phyloP scores from a whole-genome alignment of 2,113 vertebrate genomes.

The Oryzias curvinotus region DNA sequence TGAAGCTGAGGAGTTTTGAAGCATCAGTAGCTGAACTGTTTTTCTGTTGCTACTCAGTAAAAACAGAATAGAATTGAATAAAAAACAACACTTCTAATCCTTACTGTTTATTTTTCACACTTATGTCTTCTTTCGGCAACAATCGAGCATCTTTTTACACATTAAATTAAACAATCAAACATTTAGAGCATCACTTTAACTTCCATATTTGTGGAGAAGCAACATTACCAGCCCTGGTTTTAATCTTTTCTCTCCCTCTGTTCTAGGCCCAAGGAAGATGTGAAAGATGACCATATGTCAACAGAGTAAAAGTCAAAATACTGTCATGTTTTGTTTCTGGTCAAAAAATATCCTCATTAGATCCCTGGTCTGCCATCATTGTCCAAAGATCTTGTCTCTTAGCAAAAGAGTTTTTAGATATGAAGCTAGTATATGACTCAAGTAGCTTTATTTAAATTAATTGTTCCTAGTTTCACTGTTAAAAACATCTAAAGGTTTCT shows the following conservation, averaged over 20 bases:
- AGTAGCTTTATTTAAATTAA: too few relatives aligned
- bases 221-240: slow-evolving; percentile 39
- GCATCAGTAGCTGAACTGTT: too few relatives aligned
- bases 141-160: background rate
- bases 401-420: background rate
- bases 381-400: slow-evolving; percentile 3
- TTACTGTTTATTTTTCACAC: background rate
- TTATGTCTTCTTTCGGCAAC: too few relatives aligned
- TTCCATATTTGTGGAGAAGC: slow-evolving; percentile 9
- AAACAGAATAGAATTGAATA: too few relatives aligned
- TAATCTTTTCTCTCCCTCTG: slow-evolving; percentile 66
- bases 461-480: too few relatives aligned
- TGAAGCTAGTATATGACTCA: background rate
- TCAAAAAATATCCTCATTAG: background rate
- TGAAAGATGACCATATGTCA: slow-evolving; percentile 50
- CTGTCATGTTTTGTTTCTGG: slow-evolving; percentile 13
- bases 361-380: background rate
- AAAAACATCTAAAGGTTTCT: too few relatives aligned
- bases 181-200: background rate
- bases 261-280: slow-evolving; percentile 63
- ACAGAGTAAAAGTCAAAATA: slow-evolving; percentile 43
- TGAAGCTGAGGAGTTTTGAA: too few relatives aligned
- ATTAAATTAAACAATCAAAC: background rate
- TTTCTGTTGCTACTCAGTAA: too few relatives aligned
- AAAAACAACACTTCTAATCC: too few relatives aligned